Percentiles rank a stretch among this genome's conserved stretches.
phyloP scores from a whole-genome alignment of 2,113 vertebrate genomes.

The Ia io region DNA sequence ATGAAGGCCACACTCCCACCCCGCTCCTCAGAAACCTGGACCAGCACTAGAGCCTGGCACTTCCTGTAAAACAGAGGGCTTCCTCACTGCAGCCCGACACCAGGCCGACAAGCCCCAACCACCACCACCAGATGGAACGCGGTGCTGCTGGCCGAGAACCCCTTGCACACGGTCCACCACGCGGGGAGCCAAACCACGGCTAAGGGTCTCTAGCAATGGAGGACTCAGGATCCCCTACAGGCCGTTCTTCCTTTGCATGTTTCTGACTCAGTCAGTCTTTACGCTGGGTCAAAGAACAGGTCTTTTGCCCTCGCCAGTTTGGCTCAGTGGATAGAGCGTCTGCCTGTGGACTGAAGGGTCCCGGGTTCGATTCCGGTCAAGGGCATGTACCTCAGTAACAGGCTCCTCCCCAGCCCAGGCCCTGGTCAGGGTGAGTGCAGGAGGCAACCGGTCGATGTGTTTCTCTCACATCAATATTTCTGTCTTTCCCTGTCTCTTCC shows the following conservation, averaged over 20 bases:
- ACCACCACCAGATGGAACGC: neutral
- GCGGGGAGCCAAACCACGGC: neutral
- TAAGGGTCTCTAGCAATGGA: neutral
- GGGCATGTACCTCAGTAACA: too few species aligned
- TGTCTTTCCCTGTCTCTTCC: too few species aligned
- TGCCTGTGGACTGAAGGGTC: too few species aligned
- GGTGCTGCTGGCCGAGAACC: neutral
- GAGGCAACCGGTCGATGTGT: too few species aligned
- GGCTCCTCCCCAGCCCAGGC: too few species aligned
- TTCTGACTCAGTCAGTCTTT: neutral
- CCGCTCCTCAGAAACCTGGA: neutral
- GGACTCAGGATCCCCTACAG: neutral
- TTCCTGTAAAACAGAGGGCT: neutral
- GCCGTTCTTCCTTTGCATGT: neutral
- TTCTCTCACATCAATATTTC: too few species aligned
- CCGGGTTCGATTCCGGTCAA: too few species aligned
- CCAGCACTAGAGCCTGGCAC: too few species aligned
- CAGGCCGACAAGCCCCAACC: rapidly evolving
- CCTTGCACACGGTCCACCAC: neutral
- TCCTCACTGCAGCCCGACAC: neutral
- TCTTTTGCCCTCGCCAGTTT: too few species aligned
- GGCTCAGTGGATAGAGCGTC: too few species aligned
- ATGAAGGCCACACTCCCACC: neutral
- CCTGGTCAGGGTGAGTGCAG: too few species aligned
- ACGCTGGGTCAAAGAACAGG: neutral